Evolutionary conservation across 1,140 invertebrate genomes (phyloP).

Genomic region (Atta colombica): DNA sequence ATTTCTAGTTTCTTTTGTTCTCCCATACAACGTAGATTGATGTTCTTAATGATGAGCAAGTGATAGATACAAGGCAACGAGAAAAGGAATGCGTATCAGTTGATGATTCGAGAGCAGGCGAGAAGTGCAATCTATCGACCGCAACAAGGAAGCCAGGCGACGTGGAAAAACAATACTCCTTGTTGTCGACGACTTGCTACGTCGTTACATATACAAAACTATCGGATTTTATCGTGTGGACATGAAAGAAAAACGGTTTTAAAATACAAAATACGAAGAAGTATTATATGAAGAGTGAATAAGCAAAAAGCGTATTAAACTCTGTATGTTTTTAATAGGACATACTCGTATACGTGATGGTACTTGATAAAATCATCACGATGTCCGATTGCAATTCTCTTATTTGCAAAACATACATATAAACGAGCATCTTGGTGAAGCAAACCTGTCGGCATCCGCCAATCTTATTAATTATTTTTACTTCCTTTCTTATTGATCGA

Average conservation of each 20-base stretch:
- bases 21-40: slow-evolving; percentile 50
- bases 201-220: slow-evolving; percentile 16
- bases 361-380: slow-evolving; percentile 32
- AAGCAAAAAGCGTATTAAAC: neutral
- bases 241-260: neutral
- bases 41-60: slow-evolving; percentile 45
- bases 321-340: neutral
- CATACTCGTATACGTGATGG: neutral
- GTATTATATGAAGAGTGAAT: neutral
- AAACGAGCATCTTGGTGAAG: neutral
- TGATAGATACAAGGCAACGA: slow-evolving; percentile 36
- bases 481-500: slow-evolving; percentile 52
- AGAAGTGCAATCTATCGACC: slow-evolving; percentile 76
- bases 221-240: slow-evolving; percentile 49
- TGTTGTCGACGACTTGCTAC: slow-evolving; percentile 6
- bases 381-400: slow-evolving; percentile 21
- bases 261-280: neutral
- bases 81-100: slow-evolving; percentile 65
- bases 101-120: slow-evolving; percentile 65
- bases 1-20: neutral
- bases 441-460: slow-evolving; percentile 32
- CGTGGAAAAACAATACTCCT: slow-evolving; percentile 74
- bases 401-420: slow-evolving; percentile 10
- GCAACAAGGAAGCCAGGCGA: slow-evolving; percentile 74
- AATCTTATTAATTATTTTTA: slow-evolving; percentile 57